Conservation (phyloP, 2,888 invertebrate genomes). For the Lycia hirtaria region DNA sequence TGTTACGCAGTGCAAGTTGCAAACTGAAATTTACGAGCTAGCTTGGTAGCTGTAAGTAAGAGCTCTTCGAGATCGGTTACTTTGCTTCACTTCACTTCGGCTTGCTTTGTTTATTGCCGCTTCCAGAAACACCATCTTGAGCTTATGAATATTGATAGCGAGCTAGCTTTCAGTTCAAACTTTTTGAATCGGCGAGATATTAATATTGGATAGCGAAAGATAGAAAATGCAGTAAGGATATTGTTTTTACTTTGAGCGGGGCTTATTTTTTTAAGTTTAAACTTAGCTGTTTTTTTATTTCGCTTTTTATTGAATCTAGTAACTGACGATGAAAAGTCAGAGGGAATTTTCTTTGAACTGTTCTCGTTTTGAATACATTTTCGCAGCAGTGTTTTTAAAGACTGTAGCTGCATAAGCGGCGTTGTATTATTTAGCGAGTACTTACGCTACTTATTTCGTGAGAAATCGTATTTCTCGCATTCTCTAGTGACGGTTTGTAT, state of each 20-base stretch:
- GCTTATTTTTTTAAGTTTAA: slow-evolving; percentile 36
- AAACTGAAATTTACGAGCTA: slow-evolving; percentile 82
- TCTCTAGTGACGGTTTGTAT: slow-evolving; percentile 26
- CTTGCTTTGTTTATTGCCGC: slow-evolving; percentile 79
- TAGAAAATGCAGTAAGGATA: slow-evolving; percentile 44
- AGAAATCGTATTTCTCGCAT: slow-evolving; percentile 27
- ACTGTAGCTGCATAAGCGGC: not conserved
- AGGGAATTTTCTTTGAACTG: not conserved
- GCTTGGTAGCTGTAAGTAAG: slow-evolving; percentile 64
- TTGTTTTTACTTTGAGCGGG: slow-evolving; percentile 31
- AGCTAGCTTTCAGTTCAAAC: slow-evolving; percentile 68
- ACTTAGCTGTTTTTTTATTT: slow-evolving; percentile 16
- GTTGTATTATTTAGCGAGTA: not conserved
- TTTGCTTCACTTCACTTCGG: slow-evolving; percentile 64
- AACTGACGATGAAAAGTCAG: slow-evolving; percentile 8
- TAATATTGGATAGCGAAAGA: slow-evolving; percentile 64
- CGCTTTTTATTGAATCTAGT: slow-evolving; percentile 17
- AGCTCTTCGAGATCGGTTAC: slow-evolving; percentile 72
- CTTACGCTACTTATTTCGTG: slow-evolving; percentile 24
- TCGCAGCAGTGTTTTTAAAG: not conserved
- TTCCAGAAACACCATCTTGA: slow-evolving; percentile 72
- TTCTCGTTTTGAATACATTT: not conserved
- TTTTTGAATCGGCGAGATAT: slow-evolving; percentile 71
- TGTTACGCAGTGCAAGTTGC: slow-evolving; percentile 79
- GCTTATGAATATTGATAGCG: slow-evolving; percentile 83